Base-by-base conservation (phyloP, 2,113 vertebrate genomes). In the Anolis sagrei region DNA sequence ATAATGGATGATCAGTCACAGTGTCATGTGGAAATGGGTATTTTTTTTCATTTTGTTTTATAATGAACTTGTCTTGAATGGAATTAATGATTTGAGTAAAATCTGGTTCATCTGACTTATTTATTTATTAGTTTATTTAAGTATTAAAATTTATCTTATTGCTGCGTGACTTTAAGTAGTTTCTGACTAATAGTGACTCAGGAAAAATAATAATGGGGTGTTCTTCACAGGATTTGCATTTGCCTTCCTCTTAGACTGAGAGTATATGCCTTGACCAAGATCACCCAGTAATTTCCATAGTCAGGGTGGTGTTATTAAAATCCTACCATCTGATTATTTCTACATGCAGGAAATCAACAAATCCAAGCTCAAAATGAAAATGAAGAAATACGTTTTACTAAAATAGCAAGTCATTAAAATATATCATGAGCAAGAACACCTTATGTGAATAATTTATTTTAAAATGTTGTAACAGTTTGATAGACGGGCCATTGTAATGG, bases 41-140 rank as follows among this genome's bases (percentile, higher is more conserved):
- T 80, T 70, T 16, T n/a, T 79, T 64, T 54, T 18, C 18, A n/a
- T 0, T 87, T 88, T 73, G 1, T 0, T 90, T 89, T 78, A 2
- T 89, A 86, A 82, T 69, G 23, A 89, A 87, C n/a, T 89, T 77
- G 32, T 88, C 83, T 82, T 81, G 86, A 90, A 87, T 81, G 32
- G 54, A 75, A 68, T 58, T 85, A 82, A 85, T 91, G 72, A 82
- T 5, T 89, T 85, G 82, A 75, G 29, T 88, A 92, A 85, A 74
- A 86, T 62, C 88, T 82, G 91, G 88, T 83, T 84, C 86, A 87
- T 61, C 81, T 21, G 58, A 92, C 77, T 0, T 0, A 91, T 83
- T 44, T 84, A 88, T 25, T 5, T 66, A 80, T 87, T 87, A 84
- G 44, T 88, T 88, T 81, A 88, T 83, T 75, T 76, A 58, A 58